These are phyloP conservation scores for Lacerta bilineata DNA, from an alignment of 2,797 vertebrate species.

Conservation along the genomic window DNA sequence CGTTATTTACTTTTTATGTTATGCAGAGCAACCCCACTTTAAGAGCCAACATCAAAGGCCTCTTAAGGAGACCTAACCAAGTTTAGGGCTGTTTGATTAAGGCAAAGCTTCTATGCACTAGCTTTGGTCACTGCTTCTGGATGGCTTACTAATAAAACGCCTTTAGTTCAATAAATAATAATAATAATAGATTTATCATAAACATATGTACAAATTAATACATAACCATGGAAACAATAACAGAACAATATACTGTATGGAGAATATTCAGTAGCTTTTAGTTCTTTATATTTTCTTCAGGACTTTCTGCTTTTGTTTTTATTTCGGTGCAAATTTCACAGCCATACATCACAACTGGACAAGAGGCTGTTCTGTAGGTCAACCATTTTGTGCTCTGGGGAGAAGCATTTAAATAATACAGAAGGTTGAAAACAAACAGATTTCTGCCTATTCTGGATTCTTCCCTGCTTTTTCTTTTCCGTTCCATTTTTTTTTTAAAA, in stretches of 20 bases:
- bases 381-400: not conserved
- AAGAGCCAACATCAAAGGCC: no score
- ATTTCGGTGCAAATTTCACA: slow-evolving; percentile 7
- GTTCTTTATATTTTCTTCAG: not conserved
- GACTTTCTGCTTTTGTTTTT: not conserved
- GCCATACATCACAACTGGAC: not conserved
- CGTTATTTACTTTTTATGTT: not conserved
- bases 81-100: no score
- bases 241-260: no score
- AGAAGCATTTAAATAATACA: not conserved
- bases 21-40: not conserved
- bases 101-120: not conserved
- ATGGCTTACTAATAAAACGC: not conserved
- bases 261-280: not conserved
- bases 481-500: not conserved
- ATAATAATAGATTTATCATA: no score
- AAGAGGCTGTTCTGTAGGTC: not conserved
- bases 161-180: not conserved
- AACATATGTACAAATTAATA: no score
- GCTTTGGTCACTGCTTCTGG: not conserved
- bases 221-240: no score
- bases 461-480: slow-evolving; percentile 12
- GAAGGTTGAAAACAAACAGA: not conserved
- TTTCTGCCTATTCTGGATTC: slow-evolving; percentile 14
- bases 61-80: no score